Conservation (phyloP, 2,113 vertebrate species). For the Crypturellus undulatus region DNA sequence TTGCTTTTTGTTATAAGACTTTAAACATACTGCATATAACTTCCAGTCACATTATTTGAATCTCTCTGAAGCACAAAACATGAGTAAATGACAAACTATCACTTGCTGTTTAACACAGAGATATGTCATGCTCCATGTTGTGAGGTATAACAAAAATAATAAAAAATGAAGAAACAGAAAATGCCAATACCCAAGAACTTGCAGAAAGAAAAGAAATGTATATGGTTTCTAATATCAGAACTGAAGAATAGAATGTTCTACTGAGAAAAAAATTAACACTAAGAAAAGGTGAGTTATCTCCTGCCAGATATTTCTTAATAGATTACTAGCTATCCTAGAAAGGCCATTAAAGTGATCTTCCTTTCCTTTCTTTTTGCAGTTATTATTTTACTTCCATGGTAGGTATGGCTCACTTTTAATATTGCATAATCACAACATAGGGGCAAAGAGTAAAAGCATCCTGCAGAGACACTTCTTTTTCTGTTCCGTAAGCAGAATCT, state of each 20-base stretch:
- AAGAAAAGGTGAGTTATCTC: neutral
- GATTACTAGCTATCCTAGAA: neutral
- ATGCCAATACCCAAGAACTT: neutral
- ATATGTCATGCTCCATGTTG: neutral
- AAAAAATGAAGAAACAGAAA: neutral
- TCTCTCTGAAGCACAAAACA: neutral
- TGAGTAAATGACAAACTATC: neutral
- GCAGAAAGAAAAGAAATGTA: neutral
- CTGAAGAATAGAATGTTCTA: neutral
- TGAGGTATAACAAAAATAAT: neutral
- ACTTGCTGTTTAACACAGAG: neutral
- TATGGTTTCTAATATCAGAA: neutral
- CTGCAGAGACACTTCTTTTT: neutral
- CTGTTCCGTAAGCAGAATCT: neutral
- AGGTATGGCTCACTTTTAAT: neutral
- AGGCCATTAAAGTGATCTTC: neutral
- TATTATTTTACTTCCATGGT: neutral
- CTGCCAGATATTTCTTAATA: neutral
- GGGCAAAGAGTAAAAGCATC: accelerated
- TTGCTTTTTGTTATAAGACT: neutral
- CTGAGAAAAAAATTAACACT: neutral
- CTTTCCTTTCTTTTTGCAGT: neutral
- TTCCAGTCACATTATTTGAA: neutral
- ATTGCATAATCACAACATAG: neutral
- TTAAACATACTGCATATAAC: neutral